phyloP scores from a whole-genome alignment of 2,888 invertebrate species.

The Poecilus cupreus region DNA sequence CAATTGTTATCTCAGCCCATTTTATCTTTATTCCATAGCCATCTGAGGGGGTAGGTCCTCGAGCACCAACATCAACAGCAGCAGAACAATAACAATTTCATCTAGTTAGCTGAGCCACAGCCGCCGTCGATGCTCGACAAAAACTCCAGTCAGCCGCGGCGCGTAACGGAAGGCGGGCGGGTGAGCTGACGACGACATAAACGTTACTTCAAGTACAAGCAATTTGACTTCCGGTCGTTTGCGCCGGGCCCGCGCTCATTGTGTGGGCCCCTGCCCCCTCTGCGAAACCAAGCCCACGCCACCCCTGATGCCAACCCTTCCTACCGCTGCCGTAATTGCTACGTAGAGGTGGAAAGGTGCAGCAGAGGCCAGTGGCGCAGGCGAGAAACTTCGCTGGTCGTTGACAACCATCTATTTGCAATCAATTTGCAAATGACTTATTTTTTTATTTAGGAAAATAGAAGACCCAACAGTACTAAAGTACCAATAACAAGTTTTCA shows the following conservation, averaged over 20 bases:
- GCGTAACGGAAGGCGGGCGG: slow-evolving; percentile 9
- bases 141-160: slow-evolving; percentile 20
- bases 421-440: too few species aligned
- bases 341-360: background rate
- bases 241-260: slow-evolving; percentile 21
- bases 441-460: too few species aligned
- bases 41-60: background rate
- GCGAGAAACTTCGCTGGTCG: too few species aligned
- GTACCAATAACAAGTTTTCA: too few species aligned
- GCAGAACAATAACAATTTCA: slow-evolving; percentile 52
- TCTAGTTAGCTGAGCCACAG: slow-evolving; percentile 44
- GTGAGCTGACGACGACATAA: slow-evolving; percentile 47
- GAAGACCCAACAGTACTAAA: too few species aligned
- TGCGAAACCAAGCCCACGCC: background rate
- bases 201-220: slow-evolving; percentile 58
- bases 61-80: slow-evolving; percentile 1
- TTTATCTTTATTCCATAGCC: slow-evolving; percentile 35
- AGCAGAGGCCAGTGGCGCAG: background rate
- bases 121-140: slow-evolving; percentile 26
- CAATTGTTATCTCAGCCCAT: slow-evolving; percentile 38
- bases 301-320: background rate
- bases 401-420: too few species aligned
- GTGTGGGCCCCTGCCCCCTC: slow-evolving; percentile 10
- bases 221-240: slow-evolving; percentile 59
- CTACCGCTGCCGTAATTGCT: slow-evolving; percentile 32